phyloP scores from a whole-genome alignment of 1,140 invertebrate genomes.

The Anastrepha ludens region DNA sequence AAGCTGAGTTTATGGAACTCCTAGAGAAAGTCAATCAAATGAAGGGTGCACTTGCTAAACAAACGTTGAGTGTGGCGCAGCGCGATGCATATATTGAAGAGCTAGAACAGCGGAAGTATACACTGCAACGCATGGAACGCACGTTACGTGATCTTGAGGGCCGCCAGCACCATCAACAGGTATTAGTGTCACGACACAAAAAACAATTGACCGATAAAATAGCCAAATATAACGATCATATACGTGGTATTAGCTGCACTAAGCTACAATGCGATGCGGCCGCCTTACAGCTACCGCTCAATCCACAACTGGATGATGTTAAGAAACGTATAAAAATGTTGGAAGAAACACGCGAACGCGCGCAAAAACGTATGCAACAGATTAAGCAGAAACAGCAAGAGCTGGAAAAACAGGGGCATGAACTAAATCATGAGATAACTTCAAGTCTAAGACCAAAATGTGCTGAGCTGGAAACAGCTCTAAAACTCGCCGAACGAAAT shows the following conservation, averaged over 20 bases:
- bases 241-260: slow-evolving; percentile 58
- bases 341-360: slow-evolving; percentile 41
- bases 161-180: slow-evolving; percentile 64
- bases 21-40: slow-evolving; percentile 22
- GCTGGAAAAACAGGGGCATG: slow-evolving; percentile 57
- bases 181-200: slow-evolving; percentile 63
- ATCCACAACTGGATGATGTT: slow-evolving; percentile 57
- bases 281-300: slow-evolving; percentile 60
- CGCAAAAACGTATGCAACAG: slow-evolving; percentile 23
- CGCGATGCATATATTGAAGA: slow-evolving; percentile 40
- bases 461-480: not conserved
- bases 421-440: slow-evolving; percentile 13
- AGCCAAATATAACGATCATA: slow-evolving; percentile 62
- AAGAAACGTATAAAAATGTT: slow-evolving; percentile 51
- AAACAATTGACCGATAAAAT: slow-evolving; percentile 64
- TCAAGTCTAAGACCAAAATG: slow-evolving; percentile 53
- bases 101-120: slow-evolving; percentile 54
- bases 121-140: slow-evolving; percentile 60
- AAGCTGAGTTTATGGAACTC: slow-evolving; percentile 10
- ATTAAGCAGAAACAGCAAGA: slow-evolving; percentile 47
- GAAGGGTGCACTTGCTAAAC: not conserved
- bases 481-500: not conserved
- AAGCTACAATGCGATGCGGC: slow-evolving; percentile 56
- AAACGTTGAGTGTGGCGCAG: slow-evolving; percentile 39
- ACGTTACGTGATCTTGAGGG: slow-evolving; percentile 60